These are phyloP conservation scores for Diorhabda carinulata DNA, from an alignment of 1,140 invertebrate genomes.

Conservation along the genomic window DNA sequence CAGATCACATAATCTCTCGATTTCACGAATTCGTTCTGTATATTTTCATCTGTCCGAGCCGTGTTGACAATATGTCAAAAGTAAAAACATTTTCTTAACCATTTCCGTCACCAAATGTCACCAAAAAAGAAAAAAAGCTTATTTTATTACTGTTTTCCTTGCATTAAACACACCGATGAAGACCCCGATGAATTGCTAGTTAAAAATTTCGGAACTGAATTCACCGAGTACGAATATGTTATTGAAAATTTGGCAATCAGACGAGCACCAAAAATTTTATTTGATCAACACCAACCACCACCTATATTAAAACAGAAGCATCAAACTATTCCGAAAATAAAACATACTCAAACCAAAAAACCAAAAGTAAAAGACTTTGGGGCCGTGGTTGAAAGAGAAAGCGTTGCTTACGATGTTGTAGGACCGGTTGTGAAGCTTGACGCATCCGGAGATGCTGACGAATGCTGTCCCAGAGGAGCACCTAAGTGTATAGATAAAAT, in stretches of 20 bases:
- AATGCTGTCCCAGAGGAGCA: not conserved
- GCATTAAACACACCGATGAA: not conserved
- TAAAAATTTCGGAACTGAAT: conserved; percentile 25
- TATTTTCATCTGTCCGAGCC: too few species aligned
- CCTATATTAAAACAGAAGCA: conserved; percentile 4
- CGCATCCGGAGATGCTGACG: not conserved
- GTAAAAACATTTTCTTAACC: too few species aligned
- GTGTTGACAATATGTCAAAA: too few species aligned
- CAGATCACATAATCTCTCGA: too few species aligned
- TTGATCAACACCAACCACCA: conserved; percentile 19
- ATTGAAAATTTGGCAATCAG: conserved; percentile 29
- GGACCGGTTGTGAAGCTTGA: not conserved
- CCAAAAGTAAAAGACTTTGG: not conserved
- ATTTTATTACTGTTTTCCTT: conserved; percentile 9
- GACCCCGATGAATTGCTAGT: conserved; percentile 22
- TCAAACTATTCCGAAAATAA: not conserved
- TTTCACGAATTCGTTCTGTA: too few species aligned
- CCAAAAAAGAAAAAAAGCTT: not conserved
- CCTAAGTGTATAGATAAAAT: not conserved
- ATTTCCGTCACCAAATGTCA: not conserved
- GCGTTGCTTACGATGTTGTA: not conserved
- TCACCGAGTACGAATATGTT: conserved; percentile 30
- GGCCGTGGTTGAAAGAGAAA: not conserved
- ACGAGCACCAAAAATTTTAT: conserved; percentile 24
- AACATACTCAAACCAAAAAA: not conserved